These are phyloP conservation scores for Dascyllus trimaculatus DNA, from an alignment of 2,113 vertebrate genomes.

Conservation along the genomic window DNA sequence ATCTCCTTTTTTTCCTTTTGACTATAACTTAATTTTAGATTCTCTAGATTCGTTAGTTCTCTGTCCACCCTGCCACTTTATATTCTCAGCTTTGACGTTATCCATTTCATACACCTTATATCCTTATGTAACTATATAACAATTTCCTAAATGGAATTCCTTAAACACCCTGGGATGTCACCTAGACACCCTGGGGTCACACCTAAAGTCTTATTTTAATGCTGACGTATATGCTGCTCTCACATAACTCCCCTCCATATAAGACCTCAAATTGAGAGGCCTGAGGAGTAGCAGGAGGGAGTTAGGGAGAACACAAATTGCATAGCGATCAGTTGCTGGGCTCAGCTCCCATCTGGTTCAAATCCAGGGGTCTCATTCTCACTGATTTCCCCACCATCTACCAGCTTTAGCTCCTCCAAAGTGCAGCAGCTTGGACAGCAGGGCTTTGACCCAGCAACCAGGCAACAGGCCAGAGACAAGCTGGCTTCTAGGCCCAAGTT, in stretches of 20 bases:
- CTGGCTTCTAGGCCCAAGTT: constrained; percentile 2
- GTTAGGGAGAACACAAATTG: background rate
- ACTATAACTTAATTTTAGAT: constrained; percentile 3
- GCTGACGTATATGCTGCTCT: constrained; percentile 11
- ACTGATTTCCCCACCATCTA: constrained; percentile 34
- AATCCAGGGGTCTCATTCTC: constrained; percentile 61
- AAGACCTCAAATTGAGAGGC: constrained; percentile 31
- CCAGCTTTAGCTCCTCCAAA: constrained; percentile 52
- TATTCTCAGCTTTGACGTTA: constrained; percentile 16
- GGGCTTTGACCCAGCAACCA: constrained; percentile 59
- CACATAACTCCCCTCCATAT: constrained; percentile 8
- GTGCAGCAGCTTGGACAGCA: constrained; percentile 54
- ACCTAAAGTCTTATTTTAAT: background rate
- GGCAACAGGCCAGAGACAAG: constrained; percentile 43
- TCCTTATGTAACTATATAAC: constrained; percentile 28
- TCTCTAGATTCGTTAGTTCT: background rate
- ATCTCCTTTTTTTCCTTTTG: constrained; percentile 3
- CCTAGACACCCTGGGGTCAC: background rate
- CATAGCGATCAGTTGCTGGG: constrained; percentile 36
- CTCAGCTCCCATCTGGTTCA: constrained; percentile 63
- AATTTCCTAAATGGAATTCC: constrained; percentile 34
- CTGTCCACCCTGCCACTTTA: constrained; percentile 1
- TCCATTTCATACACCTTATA: constrained; percentile 9
- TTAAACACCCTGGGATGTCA: background rate
- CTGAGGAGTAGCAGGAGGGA: constrained; percentile 5